Percentiles rank a stretch among this genome's conserved stretches.
phyloP scores from a whole-genome alignment of 2,113 vertebrate genomes.

The Panurus biarmicus region DNA sequence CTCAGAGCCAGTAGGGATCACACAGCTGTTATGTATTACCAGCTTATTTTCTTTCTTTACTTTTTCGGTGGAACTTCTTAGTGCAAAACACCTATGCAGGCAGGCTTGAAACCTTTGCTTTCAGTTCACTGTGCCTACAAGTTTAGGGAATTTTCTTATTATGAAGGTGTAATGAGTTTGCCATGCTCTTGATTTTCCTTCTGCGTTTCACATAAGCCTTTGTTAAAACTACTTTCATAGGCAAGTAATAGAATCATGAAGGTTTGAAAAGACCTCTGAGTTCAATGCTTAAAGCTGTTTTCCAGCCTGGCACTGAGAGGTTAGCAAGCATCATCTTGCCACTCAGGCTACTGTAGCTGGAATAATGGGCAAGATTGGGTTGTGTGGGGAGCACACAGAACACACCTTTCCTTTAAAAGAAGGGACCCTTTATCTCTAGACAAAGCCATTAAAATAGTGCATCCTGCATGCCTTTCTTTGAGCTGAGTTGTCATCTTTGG shows the following conservation, averaged over 20 bases:
- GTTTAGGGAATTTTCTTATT: not conserved
- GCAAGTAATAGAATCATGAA: not conserved
- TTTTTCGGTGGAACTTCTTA: not conserved
- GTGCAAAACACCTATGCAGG: not conserved
- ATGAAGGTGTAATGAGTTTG: not conserved
- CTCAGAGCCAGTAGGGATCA: not conserved
- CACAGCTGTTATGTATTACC: not conserved
- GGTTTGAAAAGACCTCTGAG: not conserved
- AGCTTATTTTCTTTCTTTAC: not conserved
- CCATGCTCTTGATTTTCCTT: not conserved
- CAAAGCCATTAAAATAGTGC: not conserved
- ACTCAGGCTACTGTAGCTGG: not conserved
- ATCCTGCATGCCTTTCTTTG: not conserved
- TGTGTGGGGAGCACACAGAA: not conserved
- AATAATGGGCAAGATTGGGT: not conserved
- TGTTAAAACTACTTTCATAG: not conserved
- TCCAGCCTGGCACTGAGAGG: not conserved
- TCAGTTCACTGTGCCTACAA: not conserved
- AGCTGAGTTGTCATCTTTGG: not conserved
- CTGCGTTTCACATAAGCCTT: not conserved
- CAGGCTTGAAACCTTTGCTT: not conserved
- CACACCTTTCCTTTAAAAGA: not conserved
- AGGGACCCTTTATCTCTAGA: not conserved
- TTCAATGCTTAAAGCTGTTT: not conserved
- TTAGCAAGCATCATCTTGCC: not conserved